Percentiles rank a stretch among this genome's conserved stretches.
Conservation (phyloP, 2,113 vertebrate genomes). For the Dolichotis patagonum region DNA sequence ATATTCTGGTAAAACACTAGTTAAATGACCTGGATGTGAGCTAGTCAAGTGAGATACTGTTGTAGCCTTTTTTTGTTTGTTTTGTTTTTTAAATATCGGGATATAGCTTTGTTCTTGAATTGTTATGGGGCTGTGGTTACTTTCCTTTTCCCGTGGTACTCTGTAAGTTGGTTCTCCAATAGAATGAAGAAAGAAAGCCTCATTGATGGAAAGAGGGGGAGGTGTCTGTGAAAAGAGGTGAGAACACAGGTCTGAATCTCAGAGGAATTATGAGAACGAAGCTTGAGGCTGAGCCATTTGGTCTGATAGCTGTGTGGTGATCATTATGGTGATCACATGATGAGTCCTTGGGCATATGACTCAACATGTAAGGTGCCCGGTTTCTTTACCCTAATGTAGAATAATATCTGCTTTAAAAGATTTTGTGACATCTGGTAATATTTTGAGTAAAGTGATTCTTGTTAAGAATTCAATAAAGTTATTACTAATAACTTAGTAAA, state of each 20-base stretch:
- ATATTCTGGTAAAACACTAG: background rate
- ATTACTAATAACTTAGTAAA: background rate
- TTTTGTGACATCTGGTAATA: slow-evolving; percentile 20
- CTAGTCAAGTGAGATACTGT: background rate
- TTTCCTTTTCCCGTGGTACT: background rate
- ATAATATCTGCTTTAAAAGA: background rate
- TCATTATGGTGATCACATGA: background rate
- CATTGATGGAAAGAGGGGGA: background rate
- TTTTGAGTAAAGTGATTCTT: background rate
- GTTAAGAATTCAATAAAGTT: background rate
- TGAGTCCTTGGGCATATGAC: background rate
- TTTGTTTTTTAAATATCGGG: no score
- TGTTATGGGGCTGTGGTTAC: background rate
- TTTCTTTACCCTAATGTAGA: background rate
- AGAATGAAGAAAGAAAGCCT: background rate
- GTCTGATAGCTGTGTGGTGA: background rate
- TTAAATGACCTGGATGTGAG: background rate
- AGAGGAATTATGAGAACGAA: background rate
- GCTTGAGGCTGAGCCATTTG: background rate
- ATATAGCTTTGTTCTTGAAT: background rate
- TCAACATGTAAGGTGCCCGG: background rate
- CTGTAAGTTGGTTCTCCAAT: background rate
- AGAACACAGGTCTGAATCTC: background rate
- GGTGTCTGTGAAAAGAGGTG: background rate
- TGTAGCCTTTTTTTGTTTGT: background rate